A percentile compares a stretch with the other conserved stretches of the same genome.
Evolutionary conservation across 2,888 invertebrate species (phyloP).

Genomic region (Rhyacophila evoluta): DNA sequence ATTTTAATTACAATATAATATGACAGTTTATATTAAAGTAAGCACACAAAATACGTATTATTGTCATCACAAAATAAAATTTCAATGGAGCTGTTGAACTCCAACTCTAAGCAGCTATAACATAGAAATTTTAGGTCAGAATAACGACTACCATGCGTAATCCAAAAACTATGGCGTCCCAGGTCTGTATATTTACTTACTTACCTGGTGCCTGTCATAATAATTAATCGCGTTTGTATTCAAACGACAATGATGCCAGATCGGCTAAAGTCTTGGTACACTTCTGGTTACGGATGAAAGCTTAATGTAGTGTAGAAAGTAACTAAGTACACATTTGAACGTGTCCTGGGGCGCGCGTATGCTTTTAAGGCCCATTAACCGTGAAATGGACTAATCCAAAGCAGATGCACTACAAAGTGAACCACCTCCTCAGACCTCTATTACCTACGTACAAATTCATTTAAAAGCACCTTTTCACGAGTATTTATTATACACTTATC

Average conservation of each 20-base stretch:
- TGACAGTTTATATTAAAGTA: too few relatives aligned
- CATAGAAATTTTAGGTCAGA: too few relatives aligned
- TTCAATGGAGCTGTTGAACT: too few relatives aligned
- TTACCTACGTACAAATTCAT: constrained; percentile 38
- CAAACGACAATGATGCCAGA: constrained; percentile 25
- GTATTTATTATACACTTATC: constrained; percentile 22
- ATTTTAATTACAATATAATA: too few relatives aligned
- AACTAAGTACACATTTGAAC: constrained; percentile 44
- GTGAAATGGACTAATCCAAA: constrained; percentile 51
- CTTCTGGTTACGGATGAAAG: constrained; percentile 33
- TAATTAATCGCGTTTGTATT: constrained; percentile 28
- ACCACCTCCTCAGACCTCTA: constrained; percentile 23
- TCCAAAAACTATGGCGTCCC: not conserved
- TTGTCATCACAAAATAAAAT: too few relatives aligned
- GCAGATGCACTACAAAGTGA: constrained; percentile 51
- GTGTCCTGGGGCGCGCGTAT: constrained; percentile 47
- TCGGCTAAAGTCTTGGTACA: constrained; percentile 19
- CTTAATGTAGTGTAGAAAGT: constrained; percentile 46
- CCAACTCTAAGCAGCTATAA: too few relatives aligned
- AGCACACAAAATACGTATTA: too few relatives aligned
- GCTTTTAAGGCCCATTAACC: constrained; percentile 53
- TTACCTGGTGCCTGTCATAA: not conserved
- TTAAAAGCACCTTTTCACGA: constrained; percentile 32
- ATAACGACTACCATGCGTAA: too few relatives aligned
- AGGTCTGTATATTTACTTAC: not conserved